Evolutionary conservation across 2,888 invertebrate genomes (phyloP), one percentile per base, ranked within the genome.

Genomic region (Hedya salicella): DNA sequence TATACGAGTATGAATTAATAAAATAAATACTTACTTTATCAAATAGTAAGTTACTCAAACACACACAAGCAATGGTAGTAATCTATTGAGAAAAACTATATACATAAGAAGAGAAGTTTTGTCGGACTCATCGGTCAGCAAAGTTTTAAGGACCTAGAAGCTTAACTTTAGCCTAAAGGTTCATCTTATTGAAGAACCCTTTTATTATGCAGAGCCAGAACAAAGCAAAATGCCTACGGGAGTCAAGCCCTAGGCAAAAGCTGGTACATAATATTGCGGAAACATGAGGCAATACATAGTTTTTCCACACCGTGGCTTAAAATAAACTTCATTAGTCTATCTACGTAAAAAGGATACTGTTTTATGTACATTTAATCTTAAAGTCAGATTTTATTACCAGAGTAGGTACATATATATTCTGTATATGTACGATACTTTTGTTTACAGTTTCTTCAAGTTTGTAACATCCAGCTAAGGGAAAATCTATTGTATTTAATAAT

Each of bases 281-380:
- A 44, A 52, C 17, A 32, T 36, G 6, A 36, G n/a, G n/a, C n/a
- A n/a, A n/a, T n/a, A 25, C 25, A 25, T 25, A 13, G n/a, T 17
- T n/a, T n/a, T 14, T 42, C 40, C 21, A n/a, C 21, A 36, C 36
- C 9, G 36, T 36, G n/a, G 3, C 13, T 14, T 4, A 14, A 40
- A 42, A 42, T 17, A n/a, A 21, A 0, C 48, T 21, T 8, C 14
- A 44, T 13, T 56, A 17, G 14, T 14, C 56, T 56, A 56, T 32
- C 17, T 57, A 57, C 30, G 46, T 46, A 13, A 32, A 46, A 19
- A 32, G n/a, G 54, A 32, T 46, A 32, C 13, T 30, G 42, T n/a
- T 46, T 40, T 32, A 6, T 46, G 17, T 30, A 46, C 13, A 46
- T n/a, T 32, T 32, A n/a, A 17, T 57, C 5, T 32, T n/a, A 57